Evolutionary conservation across 1,140 invertebrate species (phyloP), one percentile per base, ranked within the genome.

Genomic region (Wasmannia auropunctata): DNA sequence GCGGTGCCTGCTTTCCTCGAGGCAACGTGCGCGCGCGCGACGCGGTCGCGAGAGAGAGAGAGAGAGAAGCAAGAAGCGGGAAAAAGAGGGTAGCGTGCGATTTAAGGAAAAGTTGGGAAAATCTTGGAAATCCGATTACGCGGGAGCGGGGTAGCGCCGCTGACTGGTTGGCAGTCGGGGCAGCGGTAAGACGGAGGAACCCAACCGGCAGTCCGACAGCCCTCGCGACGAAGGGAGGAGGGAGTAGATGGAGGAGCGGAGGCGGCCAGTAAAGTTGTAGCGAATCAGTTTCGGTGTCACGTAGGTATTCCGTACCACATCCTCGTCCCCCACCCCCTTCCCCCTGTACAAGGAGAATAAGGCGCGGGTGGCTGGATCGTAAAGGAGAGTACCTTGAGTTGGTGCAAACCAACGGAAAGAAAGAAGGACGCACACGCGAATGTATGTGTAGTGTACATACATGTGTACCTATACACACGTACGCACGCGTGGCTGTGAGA

Each of bases 221-320:
- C 16, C 65, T 40, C 14, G 34, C 40, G 25, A 69, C 14, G 49
- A 28, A 34, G 16, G n/a, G n/a, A 16, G 6, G 22, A 31, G 1
- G 25, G 6, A 25, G 63, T 22, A 81, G 28, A 51, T 22, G 56
- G 40, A 40, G n/a, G 22, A 75, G 37, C 54, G 72, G 22, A 49
- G 62, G 43, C 37, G 54, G 51, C 37, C 67, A 58, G 80, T 84
- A 60, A 60, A 87, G 87, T 91, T 91, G 88, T 87, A 86, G 67
- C 69, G 90, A 93, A 92, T 93, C 91, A 92, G 90, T 92, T 91
- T 91, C 89, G 87, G 75, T 90, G 86, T 88, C 91, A 92, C 91
- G 90, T 92, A 91, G 88, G 75, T 88, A 87, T 91, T 91, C 87
- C 65, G 87, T 76, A 81, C 87, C 88, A 88, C 90, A 89, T 92